Evolutionary conservation across 2,113 vertebrate genomes (phyloP).

Genomic region (Hippocampus zosterae): DNA sequence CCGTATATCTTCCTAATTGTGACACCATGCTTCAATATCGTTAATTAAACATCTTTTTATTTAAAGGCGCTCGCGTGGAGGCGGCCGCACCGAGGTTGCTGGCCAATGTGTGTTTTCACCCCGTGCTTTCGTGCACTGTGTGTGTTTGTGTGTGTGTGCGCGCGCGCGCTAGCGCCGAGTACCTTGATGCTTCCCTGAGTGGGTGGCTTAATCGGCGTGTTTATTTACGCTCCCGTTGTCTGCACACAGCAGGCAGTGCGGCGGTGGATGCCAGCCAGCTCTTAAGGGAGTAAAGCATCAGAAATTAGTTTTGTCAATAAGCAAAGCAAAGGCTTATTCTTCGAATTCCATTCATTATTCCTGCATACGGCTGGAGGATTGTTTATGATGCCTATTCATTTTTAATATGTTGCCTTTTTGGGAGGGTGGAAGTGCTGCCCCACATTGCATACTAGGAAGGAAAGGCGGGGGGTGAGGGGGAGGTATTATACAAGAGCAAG

Average conservation of each 20-base stretch:
- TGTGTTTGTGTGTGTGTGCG: conserved; percentile 17
- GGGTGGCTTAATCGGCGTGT: conserved; percentile 63
- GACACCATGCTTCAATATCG: conserved; percentile 95
- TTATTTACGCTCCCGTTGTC: conserved; percentile 65
- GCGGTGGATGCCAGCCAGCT: conserved; percentile 50
- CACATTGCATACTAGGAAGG: conserved; percentile 54
- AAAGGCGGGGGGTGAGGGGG: conserved; percentile 16
- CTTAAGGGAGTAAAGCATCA: conserved; percentile 56
- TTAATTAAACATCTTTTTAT: conserved; percentile 93
- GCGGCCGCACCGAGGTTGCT: conserved; percentile 43
- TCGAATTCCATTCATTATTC: conserved; percentile 58
- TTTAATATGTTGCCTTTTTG: conserved; percentile 49
- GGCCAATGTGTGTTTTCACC: conserved; percentile 38
- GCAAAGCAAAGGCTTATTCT: conserved; percentile 59
- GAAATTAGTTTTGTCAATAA: conserved; percentile 64
- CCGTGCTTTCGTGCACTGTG: conserved; percentile 33
- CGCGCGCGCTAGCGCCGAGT: conserved; percentile 6
- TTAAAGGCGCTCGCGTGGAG: conserved; percentile 64
- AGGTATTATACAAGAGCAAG: neutral
- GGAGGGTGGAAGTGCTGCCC: conserved; percentile 24
- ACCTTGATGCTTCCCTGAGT: conserved; percentile 46
- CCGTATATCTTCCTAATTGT: conserved; percentile 97
- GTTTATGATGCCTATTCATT: conserved; percentile 45
- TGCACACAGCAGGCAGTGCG: conserved; percentile 58
- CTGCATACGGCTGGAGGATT: conserved; percentile 32